Base-by-base conservation (phyloP, 37 sponge, comb jelly and placozoan genomes). In the Bolinopsis microptera region DNA sequence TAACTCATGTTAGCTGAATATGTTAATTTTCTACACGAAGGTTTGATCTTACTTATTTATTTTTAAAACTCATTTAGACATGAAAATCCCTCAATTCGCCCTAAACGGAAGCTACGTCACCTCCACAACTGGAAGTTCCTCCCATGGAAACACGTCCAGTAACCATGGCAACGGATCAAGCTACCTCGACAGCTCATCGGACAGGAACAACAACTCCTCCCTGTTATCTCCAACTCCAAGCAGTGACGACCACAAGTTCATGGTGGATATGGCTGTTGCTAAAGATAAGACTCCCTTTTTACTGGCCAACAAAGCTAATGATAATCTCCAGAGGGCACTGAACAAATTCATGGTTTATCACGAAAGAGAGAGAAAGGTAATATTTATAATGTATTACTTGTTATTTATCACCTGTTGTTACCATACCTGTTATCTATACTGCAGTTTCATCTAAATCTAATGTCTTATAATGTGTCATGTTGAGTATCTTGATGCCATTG, bases 351-450 rank as follows among this genome's bases (percentile, higher is more conserved):
- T 80, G 82, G 82, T 80, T 33, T 80, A 34, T 31, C 35, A 80
- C 23, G 82, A 80, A 13, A 28, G 38, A 36, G 82, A 80, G 37
- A 80, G 37, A 22, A 80, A 80, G 82, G 82, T 80, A 80, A n/a
- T 8, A 21, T 24, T 48, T 48, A 48, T 48, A n/a, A n/a, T n/a
- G n/a, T n/a, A n/a, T n/a, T n/a, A n/a, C n/a, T n/a, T n/a, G n/a
- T n/a, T n/a, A n/a, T n/a, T n/a, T n/a, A n/a, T n/a, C n/a, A n/a
- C n/a, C n/a, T n/a, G n/a, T n/a, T n/a, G n/a, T n/a, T n/a, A n/a
- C n/a, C n/a, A n/a, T n/a, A n/a, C n/a, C n/a, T n/a, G n/a, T n/a
- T n/a, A n/a, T n/a, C n/a, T n/a, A n/a, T n/a, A n/a, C n/a, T n/a
- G n/a, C n/a, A n/a, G n/a, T n/a, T n/a, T n/a, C n/a, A n/a, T n/a